phyloP scores from a whole-genome alignment of 2,113 vertebrate genomes.

The Spizaetus ornatus region DNA sequence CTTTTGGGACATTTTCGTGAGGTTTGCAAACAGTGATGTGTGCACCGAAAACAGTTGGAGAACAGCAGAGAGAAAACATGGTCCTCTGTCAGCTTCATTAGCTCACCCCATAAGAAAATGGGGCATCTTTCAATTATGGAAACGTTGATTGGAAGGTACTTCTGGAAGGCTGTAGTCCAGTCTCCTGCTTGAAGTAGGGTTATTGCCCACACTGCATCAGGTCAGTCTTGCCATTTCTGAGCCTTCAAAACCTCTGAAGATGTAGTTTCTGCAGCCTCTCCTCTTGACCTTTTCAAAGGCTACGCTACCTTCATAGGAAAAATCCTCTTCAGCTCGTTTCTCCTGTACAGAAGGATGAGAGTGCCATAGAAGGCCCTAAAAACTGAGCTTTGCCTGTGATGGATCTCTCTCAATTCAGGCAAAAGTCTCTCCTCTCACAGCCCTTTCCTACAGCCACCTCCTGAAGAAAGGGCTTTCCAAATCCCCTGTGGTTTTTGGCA shows the following conservation, averaged over 20 bases:
- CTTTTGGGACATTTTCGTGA: background rate
- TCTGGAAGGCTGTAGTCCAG: background rate
- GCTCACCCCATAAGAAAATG: background rate
- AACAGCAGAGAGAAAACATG: background rate
- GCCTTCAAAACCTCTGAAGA: background rate
- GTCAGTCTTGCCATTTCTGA: background rate
- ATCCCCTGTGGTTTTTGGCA: background rate
- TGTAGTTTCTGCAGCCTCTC: background rate
- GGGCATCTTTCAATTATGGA: background rate
- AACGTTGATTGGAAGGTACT: background rate
- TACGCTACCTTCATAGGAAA: fast-evolving
- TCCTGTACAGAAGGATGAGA: fast-evolving
- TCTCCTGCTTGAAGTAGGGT: background rate
- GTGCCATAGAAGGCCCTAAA: background rate
- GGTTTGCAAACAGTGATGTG: no score
- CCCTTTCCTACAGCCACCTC: background rate
- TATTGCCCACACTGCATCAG: background rate
- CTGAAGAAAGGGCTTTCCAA: background rate
- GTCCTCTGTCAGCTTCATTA: background rate
- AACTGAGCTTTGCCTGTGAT: background rate
- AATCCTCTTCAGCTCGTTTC: background rate
- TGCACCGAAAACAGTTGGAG: background rate
- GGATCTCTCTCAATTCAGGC: background rate
- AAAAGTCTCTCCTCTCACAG: background rate
- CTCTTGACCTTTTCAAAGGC: background rate